Conservation (phyloP, 2,888 invertebrate genomes). For the Heliconius erato region DNA sequence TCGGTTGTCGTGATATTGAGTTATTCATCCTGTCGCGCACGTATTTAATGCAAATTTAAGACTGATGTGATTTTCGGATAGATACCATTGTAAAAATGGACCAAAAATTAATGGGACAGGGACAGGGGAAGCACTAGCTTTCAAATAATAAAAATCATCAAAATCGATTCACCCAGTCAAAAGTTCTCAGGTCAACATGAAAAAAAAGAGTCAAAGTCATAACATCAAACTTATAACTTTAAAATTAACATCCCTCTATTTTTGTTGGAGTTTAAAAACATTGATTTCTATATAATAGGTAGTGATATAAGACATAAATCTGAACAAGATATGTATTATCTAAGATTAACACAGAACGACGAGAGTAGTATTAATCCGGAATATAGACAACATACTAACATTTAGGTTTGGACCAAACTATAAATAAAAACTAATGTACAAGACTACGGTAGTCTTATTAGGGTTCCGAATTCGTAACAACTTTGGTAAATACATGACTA, state of each 20-base stretch:
- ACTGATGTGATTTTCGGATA: too few relatives aligned
- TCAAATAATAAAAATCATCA: too few relatives aligned
- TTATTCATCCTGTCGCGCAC: too few relatives aligned
- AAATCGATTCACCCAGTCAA: too few relatives aligned
- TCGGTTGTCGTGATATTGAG: too few relatives aligned
- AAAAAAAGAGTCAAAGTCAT: too few relatives aligned
- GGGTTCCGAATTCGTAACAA: slow-evolving; percentile 41
- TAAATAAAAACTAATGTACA: slow-evolving; percentile 37
- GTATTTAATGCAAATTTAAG: too few relatives aligned
- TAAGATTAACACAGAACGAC: not conserved
- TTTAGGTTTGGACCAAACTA: slow-evolving; percentile 8
- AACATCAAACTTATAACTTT: not conserved
- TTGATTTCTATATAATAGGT: not conserved
- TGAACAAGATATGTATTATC: not conserved
- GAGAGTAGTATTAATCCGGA: not conserved
- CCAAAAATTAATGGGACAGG: too few relatives aligned
- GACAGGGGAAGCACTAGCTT: too few relatives aligned
- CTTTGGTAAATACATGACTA: slow-evolving; percentile 52
- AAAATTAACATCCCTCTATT: not conserved
- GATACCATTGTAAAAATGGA: too few relatives aligned
- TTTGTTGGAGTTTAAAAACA: not conserved
- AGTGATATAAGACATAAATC: not conserved
- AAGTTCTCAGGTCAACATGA: too few relatives aligned
- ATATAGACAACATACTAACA: slow-evolving; percentile 1
- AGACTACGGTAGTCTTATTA: slow-evolving; percentile 34